Conservation (phyloP, 2,888 invertebrate species). For the Xylota sylvarum region DNA sequence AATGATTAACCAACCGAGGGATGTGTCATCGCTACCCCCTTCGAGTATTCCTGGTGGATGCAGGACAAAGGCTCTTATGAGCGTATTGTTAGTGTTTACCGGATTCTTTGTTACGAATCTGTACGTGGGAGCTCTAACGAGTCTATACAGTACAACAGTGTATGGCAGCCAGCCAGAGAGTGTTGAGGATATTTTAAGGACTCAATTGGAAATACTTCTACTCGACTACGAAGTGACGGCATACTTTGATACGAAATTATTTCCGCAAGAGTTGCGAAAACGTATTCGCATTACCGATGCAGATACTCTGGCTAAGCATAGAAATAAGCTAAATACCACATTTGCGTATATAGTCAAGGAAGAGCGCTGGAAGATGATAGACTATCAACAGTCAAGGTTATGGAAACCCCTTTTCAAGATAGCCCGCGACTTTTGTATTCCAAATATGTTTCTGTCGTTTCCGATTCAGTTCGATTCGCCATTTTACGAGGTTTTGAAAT, state of each 20-base stretch:
- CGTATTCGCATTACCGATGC: conserved; percentile 64
- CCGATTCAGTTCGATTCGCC: conserved; percentile 81
- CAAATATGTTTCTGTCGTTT: conserved; percentile 79
- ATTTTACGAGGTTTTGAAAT: conserved; percentile 77
- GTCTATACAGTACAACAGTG: conserved; percentile 77
- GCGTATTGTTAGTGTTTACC: conserved; percentile 58
- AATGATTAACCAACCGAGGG: conserved; percentile 66
- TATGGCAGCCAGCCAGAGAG: conserved; percentile 77
- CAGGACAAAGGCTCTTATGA: conserved; percentile 34
- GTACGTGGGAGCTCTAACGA: conserved; percentile 69
- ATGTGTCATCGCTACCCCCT: conserved; percentile 13
- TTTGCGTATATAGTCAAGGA: conserved; percentile 63
- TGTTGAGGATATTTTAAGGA: conserved; percentile 73
- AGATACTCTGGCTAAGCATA: conserved; percentile 58
- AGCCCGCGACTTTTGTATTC: conserved; percentile 76
- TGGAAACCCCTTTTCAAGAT: conserved; percentile 77
- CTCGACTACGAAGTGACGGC: conserved; percentile 59
- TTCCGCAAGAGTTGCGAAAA: conserved; percentile 63
- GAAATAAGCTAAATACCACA: conserved; percentile 68
- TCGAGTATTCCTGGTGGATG: conserved; percentile 8
- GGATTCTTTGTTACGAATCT: conserved; percentile 72
- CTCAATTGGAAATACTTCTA: conserved; percentile 73
- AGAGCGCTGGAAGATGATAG: conserved; percentile 72
- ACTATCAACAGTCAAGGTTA: conserved; percentile 72
- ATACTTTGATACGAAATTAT: conserved; percentile 70